These are phyloP conservation scores for Labrus mixtus DNA, from an alignment of 2,113 vertebrate genomes.

Conservation along the genomic window DNA sequence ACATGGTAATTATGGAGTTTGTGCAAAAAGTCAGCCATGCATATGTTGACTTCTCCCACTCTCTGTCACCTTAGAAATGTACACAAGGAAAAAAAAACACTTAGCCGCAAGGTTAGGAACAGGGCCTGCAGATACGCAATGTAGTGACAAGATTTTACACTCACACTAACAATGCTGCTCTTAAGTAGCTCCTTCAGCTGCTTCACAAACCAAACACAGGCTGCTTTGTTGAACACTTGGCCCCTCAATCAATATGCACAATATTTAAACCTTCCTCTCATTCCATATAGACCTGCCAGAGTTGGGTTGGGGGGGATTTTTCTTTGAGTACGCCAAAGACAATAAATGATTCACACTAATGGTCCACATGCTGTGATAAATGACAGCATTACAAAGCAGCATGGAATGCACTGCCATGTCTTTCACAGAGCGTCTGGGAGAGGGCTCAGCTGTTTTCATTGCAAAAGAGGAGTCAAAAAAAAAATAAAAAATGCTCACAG, in stretches of 20 bases:
- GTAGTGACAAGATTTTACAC: not conserved
- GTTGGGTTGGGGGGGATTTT: constrained; percentile 7
- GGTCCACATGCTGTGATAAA: constrained; percentile 69
- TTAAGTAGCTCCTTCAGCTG: constrained; percentile 23
- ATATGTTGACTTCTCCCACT: constrained; percentile 32
- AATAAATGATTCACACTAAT: constrained; percentile 75
- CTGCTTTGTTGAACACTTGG: constrained; percentile 26
- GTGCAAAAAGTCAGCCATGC: constrained; percentile 39
- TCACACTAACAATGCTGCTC: not conserved
- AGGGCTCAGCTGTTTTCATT: constrained; percentile 41
- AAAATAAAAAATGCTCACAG: constrained; percentile 25
- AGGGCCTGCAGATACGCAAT: not conserved
- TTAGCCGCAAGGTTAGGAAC: constrained; percentile 16
- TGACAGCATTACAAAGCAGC: constrained; percentile 72
- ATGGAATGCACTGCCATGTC: constrained; percentile 57
- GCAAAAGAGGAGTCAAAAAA: not conserved
- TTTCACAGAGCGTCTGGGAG: constrained; percentile 41
- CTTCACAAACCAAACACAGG: constrained; percentile 19
- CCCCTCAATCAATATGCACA: constrained; percentile 31
- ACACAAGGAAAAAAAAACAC: constrained; percentile 61
- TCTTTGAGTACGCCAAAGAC: constrained; percentile 62
- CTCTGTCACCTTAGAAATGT: constrained; percentile 43
- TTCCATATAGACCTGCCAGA: constrained; percentile 47
- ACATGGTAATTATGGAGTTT: constrained; percentile 50
- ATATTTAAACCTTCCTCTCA: constrained; percentile 38